A percentile compares a stretch with the other conserved stretches of the same genome.
Evolutionary conservation across 2,797 vertebrate genomes (phyloP).

Genomic region (Bucorvus abyssinicus): DNA sequence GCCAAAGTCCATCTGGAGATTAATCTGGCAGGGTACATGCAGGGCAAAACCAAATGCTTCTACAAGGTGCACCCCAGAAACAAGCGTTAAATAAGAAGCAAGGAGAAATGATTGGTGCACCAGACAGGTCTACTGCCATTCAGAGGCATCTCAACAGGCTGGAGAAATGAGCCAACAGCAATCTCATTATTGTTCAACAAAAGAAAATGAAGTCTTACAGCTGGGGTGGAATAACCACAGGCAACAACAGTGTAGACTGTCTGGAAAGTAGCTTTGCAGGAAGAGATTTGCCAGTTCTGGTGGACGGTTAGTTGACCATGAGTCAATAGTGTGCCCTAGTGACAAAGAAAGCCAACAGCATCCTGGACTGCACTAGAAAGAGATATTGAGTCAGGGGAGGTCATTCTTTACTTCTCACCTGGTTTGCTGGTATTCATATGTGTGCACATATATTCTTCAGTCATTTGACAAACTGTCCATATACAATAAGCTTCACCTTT

Average conservation of each 20-base stretch:
- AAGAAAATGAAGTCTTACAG: neutral
- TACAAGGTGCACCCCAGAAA: neutral
- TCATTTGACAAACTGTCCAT: neutral
- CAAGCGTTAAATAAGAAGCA: neutral
- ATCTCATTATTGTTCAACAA: neutral
- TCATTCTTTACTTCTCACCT: neutral
- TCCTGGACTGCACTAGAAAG: neutral
- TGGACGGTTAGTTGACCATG: neutral
- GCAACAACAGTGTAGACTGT: neutral
- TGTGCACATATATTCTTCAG: neutral
- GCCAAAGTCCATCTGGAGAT: neutral
- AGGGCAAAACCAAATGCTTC: neutral
- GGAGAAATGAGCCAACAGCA: neutral
- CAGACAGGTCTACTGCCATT: neutral
- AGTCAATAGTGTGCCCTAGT: neutral
- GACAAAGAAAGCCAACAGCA: neutral
- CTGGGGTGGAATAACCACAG: neutral
- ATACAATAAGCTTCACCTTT: neutral
- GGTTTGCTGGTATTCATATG: neutral
- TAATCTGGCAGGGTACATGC: neutral
- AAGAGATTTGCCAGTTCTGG: neutral
- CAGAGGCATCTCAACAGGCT: neutral
- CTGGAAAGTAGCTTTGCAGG: neutral
- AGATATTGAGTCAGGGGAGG: neutral
- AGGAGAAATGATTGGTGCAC: neutral